Percentiles rank a stretch among this genome's conserved stretches.
phyloP scores from a whole-genome alignment of 2,797 vertebrate species.

The Rhinella marina region DNA sequence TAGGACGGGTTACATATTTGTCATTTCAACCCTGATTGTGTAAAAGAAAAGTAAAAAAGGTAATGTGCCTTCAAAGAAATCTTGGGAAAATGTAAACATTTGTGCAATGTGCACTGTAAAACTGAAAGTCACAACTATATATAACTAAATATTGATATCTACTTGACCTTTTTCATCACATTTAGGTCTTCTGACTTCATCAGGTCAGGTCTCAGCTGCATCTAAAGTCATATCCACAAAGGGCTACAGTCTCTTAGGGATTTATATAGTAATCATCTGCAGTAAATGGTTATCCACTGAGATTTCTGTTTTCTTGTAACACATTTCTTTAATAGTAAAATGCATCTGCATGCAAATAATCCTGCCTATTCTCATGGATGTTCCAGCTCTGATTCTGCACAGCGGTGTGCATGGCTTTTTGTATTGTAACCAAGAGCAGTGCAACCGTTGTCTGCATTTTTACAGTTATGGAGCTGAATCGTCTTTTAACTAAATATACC shows the following conservation, averaged over 20 bases:
- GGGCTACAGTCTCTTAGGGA: not conserved
- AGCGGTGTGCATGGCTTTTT: not conserved
- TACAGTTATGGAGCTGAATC: not conserved
- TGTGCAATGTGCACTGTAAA: too few species aligned
- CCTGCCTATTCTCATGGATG: too few species aligned
- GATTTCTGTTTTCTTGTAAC: conserved; percentile 10
- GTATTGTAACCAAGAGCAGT: not conserved
- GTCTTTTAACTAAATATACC: not conserved
- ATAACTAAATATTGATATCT: not conserved
- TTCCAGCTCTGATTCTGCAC: not conserved
- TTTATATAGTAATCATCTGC: not conserved
- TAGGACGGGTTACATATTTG: too few species aligned
- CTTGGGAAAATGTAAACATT: too few species aligned
- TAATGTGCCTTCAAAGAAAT: too few species aligned
- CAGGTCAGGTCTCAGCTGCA: not conserved
- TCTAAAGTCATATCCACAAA: not conserved
- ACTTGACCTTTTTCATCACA: not conserved
- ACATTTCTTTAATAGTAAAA: not conserved
- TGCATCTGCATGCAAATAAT: not conserved
- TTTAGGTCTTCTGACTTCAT: not conserved
- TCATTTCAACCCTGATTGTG: too few species aligned
- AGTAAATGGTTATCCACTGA: not conserved
- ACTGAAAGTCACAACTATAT: too few species aligned
- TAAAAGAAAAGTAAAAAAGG: too few species aligned
- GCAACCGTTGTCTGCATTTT: not conserved